A percentile compares a stretch with the other conserved stretches of the same genome.
These are phyloP conservation scores for Glossophaga mutica DNA, from an alignment of 2,797 vertebrate species.

Conservation along the genomic window DNA sequence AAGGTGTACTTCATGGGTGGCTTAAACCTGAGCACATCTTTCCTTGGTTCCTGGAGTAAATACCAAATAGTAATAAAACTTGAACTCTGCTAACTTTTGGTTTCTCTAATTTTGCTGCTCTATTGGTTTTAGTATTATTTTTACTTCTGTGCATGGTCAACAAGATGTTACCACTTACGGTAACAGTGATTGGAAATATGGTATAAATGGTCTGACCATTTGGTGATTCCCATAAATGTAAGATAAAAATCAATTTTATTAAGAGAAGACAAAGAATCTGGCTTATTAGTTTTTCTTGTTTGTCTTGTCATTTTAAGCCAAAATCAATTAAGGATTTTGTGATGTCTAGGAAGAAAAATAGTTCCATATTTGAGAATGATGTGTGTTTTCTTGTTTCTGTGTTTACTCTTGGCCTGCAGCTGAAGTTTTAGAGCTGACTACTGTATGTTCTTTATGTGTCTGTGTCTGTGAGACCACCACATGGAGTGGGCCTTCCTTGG, in stretches of 20 bases:
- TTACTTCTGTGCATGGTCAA: background rate
- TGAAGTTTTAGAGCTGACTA: background rate
- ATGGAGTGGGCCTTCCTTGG: background rate
- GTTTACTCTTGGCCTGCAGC: background rate
- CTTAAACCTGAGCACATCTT: background rate
- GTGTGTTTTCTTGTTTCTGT: background rate
- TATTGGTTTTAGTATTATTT: slow-evolving; percentile 13
- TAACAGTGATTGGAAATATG: background rate
- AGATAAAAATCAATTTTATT: background rate
- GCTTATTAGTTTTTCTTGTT: background rate
- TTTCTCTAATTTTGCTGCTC: background rate
- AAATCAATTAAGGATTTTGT: background rate
- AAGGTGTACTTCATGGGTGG: background rate
- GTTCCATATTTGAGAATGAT: background rate
- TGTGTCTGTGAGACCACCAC: background rate
- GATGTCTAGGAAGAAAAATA: background rate
- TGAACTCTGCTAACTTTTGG: slow-evolving; percentile 18
- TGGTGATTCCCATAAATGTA: background rate
- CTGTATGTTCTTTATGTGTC: background rate
- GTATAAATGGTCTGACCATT: background rate
- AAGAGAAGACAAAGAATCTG: background rate
- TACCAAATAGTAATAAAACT: background rate
- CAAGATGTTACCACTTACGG: background rate
- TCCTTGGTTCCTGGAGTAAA: background rate
- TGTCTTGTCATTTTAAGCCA: background rate